A percentile compares a stretch with the other conserved stretches of the same genome.
phyloP scores from a whole-genome alignment of 2,888 invertebrate genomes.

The Erebia aethiops region DNA sequence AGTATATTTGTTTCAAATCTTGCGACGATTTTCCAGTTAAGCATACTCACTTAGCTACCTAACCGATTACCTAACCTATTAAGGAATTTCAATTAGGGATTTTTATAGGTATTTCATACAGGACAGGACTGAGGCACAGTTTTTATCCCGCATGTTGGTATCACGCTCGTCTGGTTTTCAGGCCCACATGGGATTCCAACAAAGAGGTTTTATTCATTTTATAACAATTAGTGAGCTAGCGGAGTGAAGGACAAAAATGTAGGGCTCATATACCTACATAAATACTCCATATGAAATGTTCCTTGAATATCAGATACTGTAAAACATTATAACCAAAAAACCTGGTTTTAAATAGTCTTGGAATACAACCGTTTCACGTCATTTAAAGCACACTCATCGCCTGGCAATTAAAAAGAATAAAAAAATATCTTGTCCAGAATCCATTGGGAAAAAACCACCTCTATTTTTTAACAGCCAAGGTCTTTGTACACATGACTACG shows the following conservation, averaged over 20 bases:
- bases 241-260: background rate
- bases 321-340: background rate
- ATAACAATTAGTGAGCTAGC: background rate
- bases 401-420: conserved; percentile 24
- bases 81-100: too few species aligned
- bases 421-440: conserved; percentile 22
- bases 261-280: background rate
- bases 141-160: background rate
- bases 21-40: too few species aligned
- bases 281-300: background rate
- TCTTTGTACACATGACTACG: conserved; percentile 40
- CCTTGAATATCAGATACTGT: background rate
- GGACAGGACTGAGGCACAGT: background rate
- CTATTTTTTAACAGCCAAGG: conserved; percentile 35
- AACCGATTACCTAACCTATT: too few species aligned
- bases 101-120: too few species aligned
- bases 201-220: background rate
- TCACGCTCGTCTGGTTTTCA: background rate
- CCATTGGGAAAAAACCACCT: conserved; percentile 17
- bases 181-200: background rate
- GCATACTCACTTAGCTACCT: too few species aligned
- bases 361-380: background rate
- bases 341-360: background rate
- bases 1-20: too few species aligned
- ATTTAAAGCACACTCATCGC: conserved; percentile 16